A percentile compares a stretch with the other conserved stretches of the same genome.
Evolutionary conservation across 2,113 vertebrate genomes (phyloP).

Genomic region (Rhodinocichla rosea): DNA sequence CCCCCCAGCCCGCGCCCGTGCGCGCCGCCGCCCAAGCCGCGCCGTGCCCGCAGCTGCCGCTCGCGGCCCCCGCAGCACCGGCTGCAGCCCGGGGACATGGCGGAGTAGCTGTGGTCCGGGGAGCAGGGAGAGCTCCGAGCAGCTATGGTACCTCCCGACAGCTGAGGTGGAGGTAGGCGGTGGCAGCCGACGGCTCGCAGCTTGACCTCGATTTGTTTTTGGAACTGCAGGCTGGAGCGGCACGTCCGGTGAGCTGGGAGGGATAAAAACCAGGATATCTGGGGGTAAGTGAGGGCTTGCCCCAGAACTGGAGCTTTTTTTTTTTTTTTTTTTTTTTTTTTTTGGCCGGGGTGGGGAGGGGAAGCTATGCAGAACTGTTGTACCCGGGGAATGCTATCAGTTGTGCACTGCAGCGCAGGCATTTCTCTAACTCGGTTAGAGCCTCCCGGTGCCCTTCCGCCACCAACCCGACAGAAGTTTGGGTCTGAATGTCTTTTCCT

Average conservation of each 20-base stretch:
- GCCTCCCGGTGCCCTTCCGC: not conserved
- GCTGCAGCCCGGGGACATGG: not conserved
- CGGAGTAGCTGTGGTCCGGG: not conserved
- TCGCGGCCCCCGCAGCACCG: not conserved
- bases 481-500: not conserved
- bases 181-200: not conserved
- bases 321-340: not conserved
- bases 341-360: too few relatives aligned
- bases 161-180: not conserved
- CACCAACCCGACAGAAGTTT: not conserved
- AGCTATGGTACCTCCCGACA: not conserved
- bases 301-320: not conserved
- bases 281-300: conserved; percentile 14
- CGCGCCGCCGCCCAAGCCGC: not conserved
- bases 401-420: not conserved
- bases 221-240: not conserved
- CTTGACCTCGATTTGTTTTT: not conserved
- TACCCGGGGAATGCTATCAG: not conserved
- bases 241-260: not conserved
- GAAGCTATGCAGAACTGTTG: not conserved
- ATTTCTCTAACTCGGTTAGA: not conserved
- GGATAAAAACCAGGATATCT: not conserved
- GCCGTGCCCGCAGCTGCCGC: not conserved
- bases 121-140: not conserved
- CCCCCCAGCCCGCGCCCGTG: not conserved